Evolutionary conservation across 2,888 invertebrate genomes (phyloP).

Genomic region (Acanthosepion lycidas): DNA sequence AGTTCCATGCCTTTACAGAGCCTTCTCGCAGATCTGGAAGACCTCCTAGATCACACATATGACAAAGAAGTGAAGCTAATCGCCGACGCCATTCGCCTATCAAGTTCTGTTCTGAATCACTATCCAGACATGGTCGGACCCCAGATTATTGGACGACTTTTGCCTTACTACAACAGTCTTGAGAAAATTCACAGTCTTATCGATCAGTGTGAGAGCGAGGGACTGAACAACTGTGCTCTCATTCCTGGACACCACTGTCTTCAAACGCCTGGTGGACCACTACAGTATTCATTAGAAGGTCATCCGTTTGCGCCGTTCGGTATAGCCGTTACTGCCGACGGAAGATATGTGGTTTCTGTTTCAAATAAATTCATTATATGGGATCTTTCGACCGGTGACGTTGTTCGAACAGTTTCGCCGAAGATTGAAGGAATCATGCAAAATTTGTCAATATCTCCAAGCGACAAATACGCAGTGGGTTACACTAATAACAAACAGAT

Average conservation of each 20-base stretch:
- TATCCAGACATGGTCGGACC: slow-evolving; percentile 97
- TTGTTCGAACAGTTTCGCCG: slow-evolving; percentile 90
- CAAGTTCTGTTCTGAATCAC: slow-evolving; percentile 91
- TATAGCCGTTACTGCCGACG: slow-evolving; percentile 71
- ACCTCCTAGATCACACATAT: slow-evolving; percentile 78
- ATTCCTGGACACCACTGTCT: slow-evolving; percentile 95
- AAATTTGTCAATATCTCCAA: slow-evolving; percentile 90
- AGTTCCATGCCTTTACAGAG: slow-evolving; percentile 96
- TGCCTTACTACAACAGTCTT: slow-evolving; percentile 92
- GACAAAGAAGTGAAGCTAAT: slow-evolving; percentile 73
- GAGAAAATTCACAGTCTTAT: slow-evolving; percentile 89
- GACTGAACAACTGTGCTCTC: slow-evolving; percentile 90
- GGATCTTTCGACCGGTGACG: slow-evolving; percentile 95
- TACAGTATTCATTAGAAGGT: slow-evolving; percentile 98
- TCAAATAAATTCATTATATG: slow-evolving; percentile 97
- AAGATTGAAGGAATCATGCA: slow-evolving; percentile 94
- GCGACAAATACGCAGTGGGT: slow-evolving; percentile 96
- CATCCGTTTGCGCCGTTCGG: slow-evolving; percentile 89
- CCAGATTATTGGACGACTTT: slow-evolving; percentile 90
- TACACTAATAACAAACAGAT: slow-evolving; percentile 97
- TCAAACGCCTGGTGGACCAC: slow-evolving; percentile 98
- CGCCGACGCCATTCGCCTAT: slow-evolving; percentile 81
- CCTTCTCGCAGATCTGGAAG: slow-evolving; percentile 95
- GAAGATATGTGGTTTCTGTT: slow-evolving; percentile 88
- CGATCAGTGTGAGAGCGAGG: slow-evolving; percentile 91